A percentile compares a stretch with the other conserved stretches of the same genome.
Evolutionary conservation across 2,113 vertebrate genomes (phyloP).

Genomic region (Apaloderma vittatum): DNA sequence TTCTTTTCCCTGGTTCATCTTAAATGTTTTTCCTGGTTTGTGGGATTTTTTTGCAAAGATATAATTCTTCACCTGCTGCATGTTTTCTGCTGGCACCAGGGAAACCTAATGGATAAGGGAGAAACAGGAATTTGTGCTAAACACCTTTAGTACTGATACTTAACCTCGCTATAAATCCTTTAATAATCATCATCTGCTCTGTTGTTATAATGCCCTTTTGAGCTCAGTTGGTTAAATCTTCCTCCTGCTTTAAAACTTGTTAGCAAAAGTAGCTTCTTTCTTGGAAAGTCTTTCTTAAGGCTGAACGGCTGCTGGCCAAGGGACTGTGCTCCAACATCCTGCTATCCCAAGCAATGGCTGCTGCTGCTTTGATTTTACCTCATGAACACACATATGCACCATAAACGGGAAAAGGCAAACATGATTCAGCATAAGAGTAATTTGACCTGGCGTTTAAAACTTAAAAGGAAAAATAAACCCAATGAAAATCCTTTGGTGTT

Average conservation of each 20-base stretch:
- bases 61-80: not conserved
- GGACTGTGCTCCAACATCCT: not conserved
- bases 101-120: not conserved
- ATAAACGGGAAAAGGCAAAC: not conserved
- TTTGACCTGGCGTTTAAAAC: not conserved
- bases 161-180: constrained; percentile 4
- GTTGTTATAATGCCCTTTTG: not conserved
- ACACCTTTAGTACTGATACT: not conserved
- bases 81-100: not conserved
- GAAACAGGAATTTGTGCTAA: not conserved
- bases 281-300: not conserved
- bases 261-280: not conserved
- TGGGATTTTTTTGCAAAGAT: not conserved
- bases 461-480: not conserved
- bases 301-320: not conserved
- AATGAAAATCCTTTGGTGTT: not conserved
- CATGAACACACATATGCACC: not conserved
- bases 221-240: not conserved
- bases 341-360: not conserved
- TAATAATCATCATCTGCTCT: not conserved
- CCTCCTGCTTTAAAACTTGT: not conserved
- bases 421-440: not conserved
- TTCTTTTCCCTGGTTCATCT: not conserved
- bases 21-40: not conserved
- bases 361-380: not conserved